These are phyloP conservation scores for Chironomus riparius DNA, from an alignment of 2,888 invertebrate genomes.

Conservation along the genomic window DNA sequence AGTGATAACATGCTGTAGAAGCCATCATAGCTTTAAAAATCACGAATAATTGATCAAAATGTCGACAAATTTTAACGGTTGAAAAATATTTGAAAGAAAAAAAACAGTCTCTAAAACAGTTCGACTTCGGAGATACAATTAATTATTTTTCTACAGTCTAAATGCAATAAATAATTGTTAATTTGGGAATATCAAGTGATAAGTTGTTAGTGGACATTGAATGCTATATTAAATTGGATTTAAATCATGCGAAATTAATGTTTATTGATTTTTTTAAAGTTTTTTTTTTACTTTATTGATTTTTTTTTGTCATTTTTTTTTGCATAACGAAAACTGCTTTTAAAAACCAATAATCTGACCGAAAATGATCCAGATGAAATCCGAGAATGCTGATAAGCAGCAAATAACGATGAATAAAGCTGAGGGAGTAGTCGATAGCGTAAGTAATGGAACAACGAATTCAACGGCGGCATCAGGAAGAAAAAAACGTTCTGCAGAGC, in stretches of 20 bases:
- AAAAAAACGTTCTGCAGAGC: constrained; percentile 14
- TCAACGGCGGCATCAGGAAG: background rate
- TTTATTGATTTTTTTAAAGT: background rate
- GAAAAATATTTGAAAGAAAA: too few species aligned
- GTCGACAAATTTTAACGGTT: too few species aligned
- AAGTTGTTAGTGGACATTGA: background rate
- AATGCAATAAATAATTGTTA: background rate
- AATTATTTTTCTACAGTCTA: background rate
- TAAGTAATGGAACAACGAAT: background rate
- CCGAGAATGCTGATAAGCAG: constrained; percentile 13
- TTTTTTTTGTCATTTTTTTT: constrained; percentile 16
- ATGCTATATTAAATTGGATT: background rate
- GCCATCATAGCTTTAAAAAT: too few species aligned
- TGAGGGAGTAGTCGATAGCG: background rate
- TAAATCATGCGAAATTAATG: background rate
- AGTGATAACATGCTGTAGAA: too few species aligned
- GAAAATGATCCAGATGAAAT: constrained; percentile 17
- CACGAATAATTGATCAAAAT: too few species aligned
- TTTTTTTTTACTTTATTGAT: background rate
- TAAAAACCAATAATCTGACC: background rate
- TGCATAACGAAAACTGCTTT: background rate
- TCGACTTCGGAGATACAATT: too few species aligned
- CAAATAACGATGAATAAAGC: background rate
- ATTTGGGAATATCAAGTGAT: background rate
- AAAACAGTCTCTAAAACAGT: too few species aligned